phyloP scores from a whole-genome alignment of 2,888 invertebrate species.

The Uloborus plumipes region DNA sequence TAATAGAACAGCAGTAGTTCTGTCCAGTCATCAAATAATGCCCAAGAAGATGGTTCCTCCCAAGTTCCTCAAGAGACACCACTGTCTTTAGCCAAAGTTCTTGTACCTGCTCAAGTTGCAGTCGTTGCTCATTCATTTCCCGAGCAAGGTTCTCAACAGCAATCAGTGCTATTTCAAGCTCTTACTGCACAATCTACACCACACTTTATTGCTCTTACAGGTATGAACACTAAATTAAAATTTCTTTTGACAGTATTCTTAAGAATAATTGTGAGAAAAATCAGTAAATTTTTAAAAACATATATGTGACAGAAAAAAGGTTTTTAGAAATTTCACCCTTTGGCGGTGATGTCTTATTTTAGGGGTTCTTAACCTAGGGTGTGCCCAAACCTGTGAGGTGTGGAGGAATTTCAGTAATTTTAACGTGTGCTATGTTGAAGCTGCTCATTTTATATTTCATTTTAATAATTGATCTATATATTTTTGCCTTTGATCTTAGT shows the following conservation, averaged over 20 bases:
- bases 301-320: too few species aligned
- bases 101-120: constrained; percentile 54
- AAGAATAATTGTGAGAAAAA: too few species aligned
- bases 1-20: constrained; percentile 4
- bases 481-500: too few species aligned
- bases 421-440: too few species aligned
- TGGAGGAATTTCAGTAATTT: too few species aligned
- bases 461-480: too few species aligned
- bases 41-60: constrained; percentile 14
- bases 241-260: too few species aligned
- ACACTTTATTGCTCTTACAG: constrained; percentile 56
- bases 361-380: neutral
- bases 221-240: too few species aligned
- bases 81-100: constrained; percentile 44
- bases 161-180: constrained; percentile 60
- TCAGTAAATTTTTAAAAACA: too few species aligned
- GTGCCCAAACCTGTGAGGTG: too few species aligned
- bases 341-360: neutral
- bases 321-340: neutral
- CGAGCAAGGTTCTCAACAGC: constrained; percentile 45
- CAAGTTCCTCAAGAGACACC: constrained; percentile 34
- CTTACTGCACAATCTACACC: constrained; percentile 50
- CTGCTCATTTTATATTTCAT: too few species aligned
- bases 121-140: constrained; percentile 31
- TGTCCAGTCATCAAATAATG: neutral